Evolutionary conservation across 1,140 invertebrate genomes (phyloP).

Genomic region (Nilaparvata lugens): DNA sequence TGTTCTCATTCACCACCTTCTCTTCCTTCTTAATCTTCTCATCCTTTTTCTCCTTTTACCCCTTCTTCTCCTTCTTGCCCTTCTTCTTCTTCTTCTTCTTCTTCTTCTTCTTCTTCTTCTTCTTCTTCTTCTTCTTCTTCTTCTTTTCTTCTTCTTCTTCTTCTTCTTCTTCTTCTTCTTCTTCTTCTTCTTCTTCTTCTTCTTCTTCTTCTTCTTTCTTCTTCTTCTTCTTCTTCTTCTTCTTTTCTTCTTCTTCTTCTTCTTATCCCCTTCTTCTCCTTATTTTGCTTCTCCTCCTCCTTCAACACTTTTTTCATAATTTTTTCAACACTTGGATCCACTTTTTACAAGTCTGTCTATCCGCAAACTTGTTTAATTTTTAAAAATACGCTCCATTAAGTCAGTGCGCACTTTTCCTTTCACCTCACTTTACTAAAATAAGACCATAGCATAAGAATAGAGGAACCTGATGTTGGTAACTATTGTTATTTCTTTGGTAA

Average conservation of each 20-base stretch:
- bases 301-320: too few relatives aligned
- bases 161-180: neutral
- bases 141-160: neutral
- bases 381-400: too few relatives aligned
- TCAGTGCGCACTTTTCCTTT: too few relatives aligned
- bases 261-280: neutral
- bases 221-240: neutral
- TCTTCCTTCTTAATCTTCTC: neutral
- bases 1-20: neutral
- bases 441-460: too few relatives aligned
- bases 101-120: neutral
- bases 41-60: neutral
- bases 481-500: too few relatives aligned
- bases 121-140: neutral
- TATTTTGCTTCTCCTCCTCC: too few relatives aligned
- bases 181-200: neutral
- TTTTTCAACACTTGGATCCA: too few relatives aligned
- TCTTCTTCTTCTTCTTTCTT: neutral
- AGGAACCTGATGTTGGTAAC: too few relatives aligned
- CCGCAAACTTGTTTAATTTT: too few relatives aligned
- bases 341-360: too few relatives aligned
- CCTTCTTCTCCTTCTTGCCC: neutral
- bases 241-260: neutral
- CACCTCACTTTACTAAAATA: too few relatives aligned
- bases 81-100: neutral